A percentile compares a stretch with the other conserved stretches of the same genome.
phyloP scores from a whole-genome alignment of 2,113 vertebrate species.

The Lamprologus tigripictilis region DNA sequence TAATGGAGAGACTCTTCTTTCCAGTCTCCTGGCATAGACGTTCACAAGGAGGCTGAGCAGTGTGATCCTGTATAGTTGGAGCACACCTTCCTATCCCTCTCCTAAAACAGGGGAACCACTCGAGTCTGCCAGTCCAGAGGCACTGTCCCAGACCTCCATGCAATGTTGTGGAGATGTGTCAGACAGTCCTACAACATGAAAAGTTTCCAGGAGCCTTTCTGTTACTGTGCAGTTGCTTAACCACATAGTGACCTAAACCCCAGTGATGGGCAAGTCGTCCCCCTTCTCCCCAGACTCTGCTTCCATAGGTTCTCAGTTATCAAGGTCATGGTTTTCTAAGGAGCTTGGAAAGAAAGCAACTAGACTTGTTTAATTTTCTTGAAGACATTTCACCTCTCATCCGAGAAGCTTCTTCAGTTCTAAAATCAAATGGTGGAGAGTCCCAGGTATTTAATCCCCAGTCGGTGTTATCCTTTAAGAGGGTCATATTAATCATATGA shows the following conservation, averaged over 20 bases:
- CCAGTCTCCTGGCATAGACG: accelerated
- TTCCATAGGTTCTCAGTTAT: not conserved
- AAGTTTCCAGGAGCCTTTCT: accelerated
- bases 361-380: not conserved
- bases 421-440: not conserved
- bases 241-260: not conserved
- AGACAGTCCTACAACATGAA: not conserved
- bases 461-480: not conserved
- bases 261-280: accelerated
- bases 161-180: not conserved
- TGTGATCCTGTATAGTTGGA: not conserved
- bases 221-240: not conserved
- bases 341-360: not conserved
- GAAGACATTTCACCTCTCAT: not conserved
- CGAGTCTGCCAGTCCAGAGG: not conserved
- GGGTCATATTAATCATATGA: not conserved
- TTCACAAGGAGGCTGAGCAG: not conserved
- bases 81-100: not conserved
- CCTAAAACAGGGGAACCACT: not conserved
- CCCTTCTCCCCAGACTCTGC: not conserved
- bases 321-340: not conserved
- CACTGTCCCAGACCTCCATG: not conserved
- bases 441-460: not conserved
- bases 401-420: not conserved
- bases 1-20: not conserved